Evolutionary conservation across 2,797 vertebrate genomes (phyloP), one percentile per base, ranked within the genome.

Genomic region (Malacoctenus gilli): DNA sequence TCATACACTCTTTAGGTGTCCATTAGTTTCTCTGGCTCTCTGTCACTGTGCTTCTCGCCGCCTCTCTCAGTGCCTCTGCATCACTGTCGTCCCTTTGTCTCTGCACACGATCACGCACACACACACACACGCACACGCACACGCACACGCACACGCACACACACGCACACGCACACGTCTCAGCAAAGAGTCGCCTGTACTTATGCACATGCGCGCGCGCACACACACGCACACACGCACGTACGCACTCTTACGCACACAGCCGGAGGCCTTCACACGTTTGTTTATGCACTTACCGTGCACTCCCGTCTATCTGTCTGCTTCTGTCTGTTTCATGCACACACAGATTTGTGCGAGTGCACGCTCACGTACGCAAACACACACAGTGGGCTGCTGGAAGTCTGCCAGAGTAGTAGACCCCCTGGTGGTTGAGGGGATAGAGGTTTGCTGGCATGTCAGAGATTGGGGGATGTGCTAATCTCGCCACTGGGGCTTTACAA

Each of bases 211-310:
- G 8, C 23, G 8, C 23, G 8, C 23, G 8, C 23, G 8, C 23
- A 25, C 23, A 25, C 23, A 25, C 37, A 12, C 37, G 48, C 22
- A 25, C 42, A 39, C 35, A 38, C 36, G 25, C 14, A 13, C 16
- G 8, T 35, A 49, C 18, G 5, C 38, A 21, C 18, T n/a, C n/a
- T n/a, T 19, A 22, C 63, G 53, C 48, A 68, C 19, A 57, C 54
- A 75, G 73, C 81, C 81, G 77, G 55, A 63, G 72, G 81, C 72
- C 35, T 64, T 80, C 68, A 50, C 72, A 78, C 73, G 49, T 86
- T 84, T 84, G 72, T 79, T 80, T 82, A 79, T 77, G 66, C 65
- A 76, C 74, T 85, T 79, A 79, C 71, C 52, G 55, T 78, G 71
- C 71, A 54, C 60, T 75, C 59, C 59, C 72, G 66, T 82, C 72